Evolutionary conservation across 1,140 invertebrate species (phyloP).

Genomic region (Hyphantria cunea): DNA sequence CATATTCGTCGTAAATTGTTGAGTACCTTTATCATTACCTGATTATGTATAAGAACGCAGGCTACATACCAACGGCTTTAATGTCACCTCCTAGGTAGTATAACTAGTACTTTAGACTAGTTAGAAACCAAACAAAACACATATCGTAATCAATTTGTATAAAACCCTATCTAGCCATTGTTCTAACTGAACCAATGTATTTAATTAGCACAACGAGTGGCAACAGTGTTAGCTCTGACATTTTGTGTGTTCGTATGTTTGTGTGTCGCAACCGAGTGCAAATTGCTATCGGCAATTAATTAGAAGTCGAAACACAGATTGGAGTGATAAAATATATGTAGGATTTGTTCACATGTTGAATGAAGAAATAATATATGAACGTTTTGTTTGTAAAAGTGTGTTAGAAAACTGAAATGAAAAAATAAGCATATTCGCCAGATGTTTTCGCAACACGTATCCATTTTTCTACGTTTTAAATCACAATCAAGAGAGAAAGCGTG

Average conservation of each 20-base stretch:
- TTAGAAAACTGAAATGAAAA: neutral
- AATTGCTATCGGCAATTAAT: conserved; percentile 55
- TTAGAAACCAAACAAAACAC: neutral
- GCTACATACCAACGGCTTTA: too few relatives aligned
- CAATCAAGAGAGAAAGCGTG: too few relatives aligned
- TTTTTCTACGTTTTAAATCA: too few relatives aligned
- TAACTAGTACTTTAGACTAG: too few relatives aligned
- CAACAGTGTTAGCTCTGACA: conserved; percentile 47
- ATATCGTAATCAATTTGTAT: conserved; percentile 20
- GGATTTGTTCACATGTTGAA: conserved; percentile 26
- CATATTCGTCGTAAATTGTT: too few relatives aligned
- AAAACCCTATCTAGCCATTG: conserved; percentile 19
- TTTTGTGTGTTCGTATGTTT: conserved; percentile 44
- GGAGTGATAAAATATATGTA: conserved; percentile 28
- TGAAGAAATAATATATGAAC: neutral
- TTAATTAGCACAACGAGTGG: conserved; percentile 48
- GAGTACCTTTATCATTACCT: too few relatives aligned
- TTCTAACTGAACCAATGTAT: conserved; percentile 1
- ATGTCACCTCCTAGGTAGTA: too few relatives aligned
- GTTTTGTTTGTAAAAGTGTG: neutral
- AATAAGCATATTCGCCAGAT: too few relatives aligned
- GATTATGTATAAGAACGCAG: too few relatives aligned
- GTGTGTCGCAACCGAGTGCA: conserved; percentile 35
- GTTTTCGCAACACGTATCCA: too few relatives aligned
- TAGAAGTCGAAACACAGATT: conserved; percentile 39